These are phyloP conservation scores for Chamaetylas fuelleborni DNA, from an alignment of 2,113 vertebrate species.

Conservation along the genomic window DNA sequence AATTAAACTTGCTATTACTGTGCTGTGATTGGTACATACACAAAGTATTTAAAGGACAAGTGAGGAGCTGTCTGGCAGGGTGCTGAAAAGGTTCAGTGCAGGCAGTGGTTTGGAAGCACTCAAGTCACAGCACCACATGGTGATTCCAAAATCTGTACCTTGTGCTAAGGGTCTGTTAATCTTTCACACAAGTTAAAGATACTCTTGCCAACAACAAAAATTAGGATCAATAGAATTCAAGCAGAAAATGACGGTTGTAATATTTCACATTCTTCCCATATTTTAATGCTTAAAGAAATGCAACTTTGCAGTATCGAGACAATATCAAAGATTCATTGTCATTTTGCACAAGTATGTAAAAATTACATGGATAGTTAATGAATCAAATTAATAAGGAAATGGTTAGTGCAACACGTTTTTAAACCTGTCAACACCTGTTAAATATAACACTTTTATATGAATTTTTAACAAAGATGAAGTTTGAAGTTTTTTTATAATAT, in stretches of 20 bases:
- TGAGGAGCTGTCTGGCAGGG: background rate
- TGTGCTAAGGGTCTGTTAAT: background rate
- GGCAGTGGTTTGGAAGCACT: background rate
- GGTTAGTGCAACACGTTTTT: background rate
- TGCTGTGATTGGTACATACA: background rate
- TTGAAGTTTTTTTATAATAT: background rate
- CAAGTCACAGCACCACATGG: background rate
- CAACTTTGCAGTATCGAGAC: background rate
- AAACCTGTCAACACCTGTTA: background rate
- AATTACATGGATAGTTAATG: background rate
- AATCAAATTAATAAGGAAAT: background rate
- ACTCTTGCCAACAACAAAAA: background rate
- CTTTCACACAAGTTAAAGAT: background rate
- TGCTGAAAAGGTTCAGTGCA: background rate
- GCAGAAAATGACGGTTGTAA: background rate
- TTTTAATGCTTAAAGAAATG: background rate
- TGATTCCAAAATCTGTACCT: background rate
- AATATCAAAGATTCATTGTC: background rate
- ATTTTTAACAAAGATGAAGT: background rate
- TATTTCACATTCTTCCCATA: background rate
- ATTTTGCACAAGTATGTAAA: background rate
- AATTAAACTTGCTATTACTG: background rate
- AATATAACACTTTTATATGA: background rate
- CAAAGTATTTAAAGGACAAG: background rate
- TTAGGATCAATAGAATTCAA: background rate